These are phyloP conservation scores for Tragelaphus oryx DNA, from an alignment of 2,797 vertebrate species.

Conservation along the genomic window DNA sequence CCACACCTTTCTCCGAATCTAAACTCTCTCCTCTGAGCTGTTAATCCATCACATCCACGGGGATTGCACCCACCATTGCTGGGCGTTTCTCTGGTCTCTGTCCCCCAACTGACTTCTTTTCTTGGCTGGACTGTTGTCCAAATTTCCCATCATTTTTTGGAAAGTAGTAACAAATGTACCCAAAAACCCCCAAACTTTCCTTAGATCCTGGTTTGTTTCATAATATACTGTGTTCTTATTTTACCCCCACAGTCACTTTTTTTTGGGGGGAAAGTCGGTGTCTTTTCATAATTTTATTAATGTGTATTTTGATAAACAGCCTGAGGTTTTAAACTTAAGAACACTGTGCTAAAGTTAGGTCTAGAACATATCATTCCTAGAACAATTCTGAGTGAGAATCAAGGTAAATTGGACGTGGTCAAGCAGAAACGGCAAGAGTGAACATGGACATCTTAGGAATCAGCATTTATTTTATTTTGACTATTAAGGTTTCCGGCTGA, in stretches of 20 bases:
- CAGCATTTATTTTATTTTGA: background rate
- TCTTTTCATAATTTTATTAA: background rate
- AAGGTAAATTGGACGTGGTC: background rate
- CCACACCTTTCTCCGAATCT: background rate
- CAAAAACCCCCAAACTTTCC: background rate
- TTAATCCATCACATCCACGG: accelerated
- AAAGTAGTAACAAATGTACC: background rate
- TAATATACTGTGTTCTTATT: background rate
- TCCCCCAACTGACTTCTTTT: background rate
- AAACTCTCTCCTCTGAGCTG: background rate
- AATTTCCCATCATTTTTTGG: background rate
- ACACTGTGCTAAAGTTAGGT: background rate
- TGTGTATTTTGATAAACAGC: background rate
- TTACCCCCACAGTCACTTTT: background rate
- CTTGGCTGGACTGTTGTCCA: background rate
- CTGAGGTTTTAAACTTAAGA: background rate
- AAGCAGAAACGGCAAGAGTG: background rate
- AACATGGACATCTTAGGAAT: background rate
- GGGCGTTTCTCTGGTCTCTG: background rate
- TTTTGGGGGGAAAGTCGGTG: background rate
- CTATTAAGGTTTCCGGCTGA: background rate
- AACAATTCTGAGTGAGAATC: background rate
- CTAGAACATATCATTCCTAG: background rate
- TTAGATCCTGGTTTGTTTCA: background rate
- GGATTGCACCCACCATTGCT: background rate